Base-by-base conservation (phyloP, 1,140 invertebrate species). In the Megathymus violae region DNA sequence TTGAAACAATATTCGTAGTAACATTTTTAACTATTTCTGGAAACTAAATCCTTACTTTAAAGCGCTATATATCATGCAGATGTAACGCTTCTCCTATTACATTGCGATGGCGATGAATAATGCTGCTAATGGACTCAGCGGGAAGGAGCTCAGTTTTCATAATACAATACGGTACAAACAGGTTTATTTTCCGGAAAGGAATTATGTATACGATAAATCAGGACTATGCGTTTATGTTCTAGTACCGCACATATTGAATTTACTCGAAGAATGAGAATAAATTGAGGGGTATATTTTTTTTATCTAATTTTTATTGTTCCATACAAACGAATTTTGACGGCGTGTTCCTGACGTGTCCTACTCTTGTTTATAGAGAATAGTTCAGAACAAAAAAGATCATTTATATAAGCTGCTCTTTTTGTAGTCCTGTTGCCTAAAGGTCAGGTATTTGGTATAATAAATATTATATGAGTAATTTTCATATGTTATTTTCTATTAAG, bases 111-210 rank as follows among this genome's bases (percentile, higher is more conserved):
- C 40, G 50, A 52, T 52, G 50, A 52, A 52, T 52, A 52, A 52
- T 41, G 17, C 38, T 41, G 50, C 50, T 52, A 52, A 52, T 52
- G 50, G 50, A 40, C 50, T 52, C 34, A n/a, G 34, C 50, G 50
- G 50, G 38, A 52, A 19, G 50, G 17, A 38, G 17, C 17, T 41
- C 38, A 13, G 17, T 52, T 22, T 52, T 17, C 31, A 31, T 51
- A 34, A 50, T 52, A 52, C 15, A 52, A 40, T 52, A 22, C 22
- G 36, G 34, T 17, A 19, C 10, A 52, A 38, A 52, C 48, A 52
- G 9, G 16, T 52, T 52, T 50, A 50, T 50, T 31, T 25, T 19
- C 19, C 7, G n/a, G n/a, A n/a, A 50, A 9, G 34, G 10, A 27
- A 25, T 31, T 50, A n/a, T 50, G n/a, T n/a, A n/a, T 50, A 10